Evolutionary conservation across 2,888 invertebrate genomes (phyloP), one percentile per base, ranked within the genome.

Genomic region (Eupithecia dodoneata): DNA sequence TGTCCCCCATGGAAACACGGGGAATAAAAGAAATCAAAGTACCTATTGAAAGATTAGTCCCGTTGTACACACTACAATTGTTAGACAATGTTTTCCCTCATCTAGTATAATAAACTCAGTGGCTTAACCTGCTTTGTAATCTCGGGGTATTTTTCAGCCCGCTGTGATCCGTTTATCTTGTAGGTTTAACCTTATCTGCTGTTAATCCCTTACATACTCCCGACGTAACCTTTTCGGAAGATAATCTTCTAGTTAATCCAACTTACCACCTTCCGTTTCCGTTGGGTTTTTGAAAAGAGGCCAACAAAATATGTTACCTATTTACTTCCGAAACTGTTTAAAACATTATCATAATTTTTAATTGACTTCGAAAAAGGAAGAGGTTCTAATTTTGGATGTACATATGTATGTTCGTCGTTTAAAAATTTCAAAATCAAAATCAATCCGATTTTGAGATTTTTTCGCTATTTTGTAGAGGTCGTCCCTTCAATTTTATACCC

Each of bases 161-260:
- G 67, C 63, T 18, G n/a, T 69, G 67, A n/a, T 44, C 45, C 67
- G 67, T 69, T 69, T 44, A 69, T 69, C 67, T 69, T 69, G 67
- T 69, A 44, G 67, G 67, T 69, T 69, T 69, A 69, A 45, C 67
- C 67, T 69, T 69, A 45, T 69, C 67, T 69, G n/a, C 44, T 67
- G 67, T 44, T 69, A 69, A 69, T 69, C 67, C n/a, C 45, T 45
- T 69, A 45, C 45, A 44, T 69, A 69, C 45, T 69, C 30, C 67
- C 67, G 44, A n/a, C 44, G 45, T 69, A 69, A 44, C 67, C 13
- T 69, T 69, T 69, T 69, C 67, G 45, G 45, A 44, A 69, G 44
- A 44, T 69, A 69, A 69, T 69, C 67, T 69, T 69, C n/a, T 44
- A 44, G 67, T 69, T 69, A 45, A 69, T 69, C 67, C 18, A 15